These are phyloP conservation scores for Coregonus clupeaformis DNA, from an alignment of 2,113 vertebrate species.

Conservation along the genomic window DNA sequence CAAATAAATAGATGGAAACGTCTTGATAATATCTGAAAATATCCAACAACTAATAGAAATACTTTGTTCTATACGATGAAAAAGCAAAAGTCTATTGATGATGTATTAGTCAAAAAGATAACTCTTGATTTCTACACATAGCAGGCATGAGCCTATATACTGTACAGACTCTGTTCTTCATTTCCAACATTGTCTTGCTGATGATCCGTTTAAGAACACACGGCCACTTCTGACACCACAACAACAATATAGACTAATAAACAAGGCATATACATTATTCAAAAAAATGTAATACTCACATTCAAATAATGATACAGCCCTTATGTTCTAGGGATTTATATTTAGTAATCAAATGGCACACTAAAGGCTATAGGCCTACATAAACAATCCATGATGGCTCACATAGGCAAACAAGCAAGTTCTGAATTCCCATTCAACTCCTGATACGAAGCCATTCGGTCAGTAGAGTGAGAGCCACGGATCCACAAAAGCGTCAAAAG, in stretches of 20 bases:
- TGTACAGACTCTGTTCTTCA: too few relatives aligned
- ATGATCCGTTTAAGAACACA: too few relatives aligned
- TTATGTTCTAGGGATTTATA: not conserved
- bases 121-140: too few relatives aligned
- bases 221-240: not conserved
- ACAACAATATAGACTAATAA: not conserved
- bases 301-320: not conserved
- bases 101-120: too few relatives aligned
- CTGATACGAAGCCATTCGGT: not conserved
- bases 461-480: not conserved
- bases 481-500: not conserved
- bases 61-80: not conserved
- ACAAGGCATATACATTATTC: too few relatives aligned
- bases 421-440: not conserved
- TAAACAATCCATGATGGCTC: not conserved
- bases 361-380: not conserved
- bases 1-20: not conserved
- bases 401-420: not conserved
- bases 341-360: not conserved
- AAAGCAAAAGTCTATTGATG: not conserved
- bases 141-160: too few relatives aligned
- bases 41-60: not conserved
- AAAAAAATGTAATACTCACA: not conserved
- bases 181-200: too few relatives aligned
- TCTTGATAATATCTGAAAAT: conserved; percentile 7